phyloP scores from a whole-genome alignment of 2,113 vertebrate species.

The Onychorhynchus coronatus region DNA sequence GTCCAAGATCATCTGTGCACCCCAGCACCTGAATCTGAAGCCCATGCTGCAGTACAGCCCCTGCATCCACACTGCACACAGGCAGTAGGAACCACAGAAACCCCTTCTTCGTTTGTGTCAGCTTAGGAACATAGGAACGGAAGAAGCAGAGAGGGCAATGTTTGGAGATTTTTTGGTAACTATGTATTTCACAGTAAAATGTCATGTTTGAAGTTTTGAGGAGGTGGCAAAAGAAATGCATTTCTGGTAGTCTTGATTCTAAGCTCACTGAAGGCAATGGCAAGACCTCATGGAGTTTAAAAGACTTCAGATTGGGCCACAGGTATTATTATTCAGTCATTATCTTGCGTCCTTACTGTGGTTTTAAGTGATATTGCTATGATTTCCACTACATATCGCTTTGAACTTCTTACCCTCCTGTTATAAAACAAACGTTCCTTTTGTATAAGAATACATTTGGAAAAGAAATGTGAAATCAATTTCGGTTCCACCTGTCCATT shows the following conservation, averaged over 20 bases:
- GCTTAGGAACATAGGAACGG: background rate
- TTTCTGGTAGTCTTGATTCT: background rate
- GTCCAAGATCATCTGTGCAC: background rate
- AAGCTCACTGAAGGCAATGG: background rate
- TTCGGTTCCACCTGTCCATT: slow-evolving; percentile 18
- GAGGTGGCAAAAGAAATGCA: background rate
- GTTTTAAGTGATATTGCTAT: background rate
- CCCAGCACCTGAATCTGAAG: background rate
- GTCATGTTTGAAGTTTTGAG: background rate
- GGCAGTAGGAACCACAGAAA: background rate
- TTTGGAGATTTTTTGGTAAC: background rate
- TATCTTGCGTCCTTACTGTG: background rate
- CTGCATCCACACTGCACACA: background rate
- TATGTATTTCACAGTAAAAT: background rate
- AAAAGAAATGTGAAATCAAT: slow-evolving; percentile 27
- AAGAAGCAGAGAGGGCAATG: background rate
- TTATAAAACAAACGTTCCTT: background rate
- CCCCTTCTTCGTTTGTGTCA: background rate
- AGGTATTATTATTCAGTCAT: background rate
- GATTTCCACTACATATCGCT: background rate
- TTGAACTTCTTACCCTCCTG: background rate
- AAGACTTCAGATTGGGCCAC: background rate
- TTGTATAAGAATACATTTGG: background rate
- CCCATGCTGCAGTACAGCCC: background rate
- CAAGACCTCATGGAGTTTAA: background rate